Conservation (phyloP, 2,797 vertebrate genomes). For the Xiphorhynchus erythropygius region DNA sequence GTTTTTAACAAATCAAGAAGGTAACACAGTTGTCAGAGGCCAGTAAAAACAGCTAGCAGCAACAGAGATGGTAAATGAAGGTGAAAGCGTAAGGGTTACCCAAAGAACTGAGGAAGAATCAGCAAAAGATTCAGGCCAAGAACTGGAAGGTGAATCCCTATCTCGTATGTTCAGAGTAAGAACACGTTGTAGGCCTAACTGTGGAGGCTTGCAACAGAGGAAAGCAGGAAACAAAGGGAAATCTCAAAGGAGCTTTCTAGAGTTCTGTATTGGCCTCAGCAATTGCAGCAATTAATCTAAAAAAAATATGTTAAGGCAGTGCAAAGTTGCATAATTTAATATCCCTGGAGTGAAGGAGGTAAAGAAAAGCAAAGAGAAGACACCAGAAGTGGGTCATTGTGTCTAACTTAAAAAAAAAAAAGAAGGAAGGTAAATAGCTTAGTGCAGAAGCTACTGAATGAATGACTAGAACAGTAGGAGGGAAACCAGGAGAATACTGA, state of each 20-base stretch:
- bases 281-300: not conserved
- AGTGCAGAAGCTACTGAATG: not conserved
- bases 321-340: not conserved
- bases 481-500: constrained; percentile 27
- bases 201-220: not conserved
- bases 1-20: not conserved
- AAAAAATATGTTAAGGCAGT: not conserved
- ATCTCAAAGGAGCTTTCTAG: not conserved
- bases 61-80: not conserved
- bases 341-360: not conserved
- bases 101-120: not conserved
- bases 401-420: not conserved
- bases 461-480: constrained; percentile 9
- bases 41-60: not conserved
- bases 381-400: not conserved
- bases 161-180: not conserved
- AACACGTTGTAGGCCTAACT: not conserved
- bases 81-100: not conserved
- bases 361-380: not conserved
- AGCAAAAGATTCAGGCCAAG: not conserved
- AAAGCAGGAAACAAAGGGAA: constrained; percentile 12
- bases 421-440: not conserved
- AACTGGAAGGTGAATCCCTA: not conserved
- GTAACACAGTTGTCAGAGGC: not conserved
- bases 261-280: not conserved